These are phyloP conservation scores for Holacanthella duospinosa DNA, from an alignment of 2,888 invertebrate species.

Conservation along the genomic window DNA sequence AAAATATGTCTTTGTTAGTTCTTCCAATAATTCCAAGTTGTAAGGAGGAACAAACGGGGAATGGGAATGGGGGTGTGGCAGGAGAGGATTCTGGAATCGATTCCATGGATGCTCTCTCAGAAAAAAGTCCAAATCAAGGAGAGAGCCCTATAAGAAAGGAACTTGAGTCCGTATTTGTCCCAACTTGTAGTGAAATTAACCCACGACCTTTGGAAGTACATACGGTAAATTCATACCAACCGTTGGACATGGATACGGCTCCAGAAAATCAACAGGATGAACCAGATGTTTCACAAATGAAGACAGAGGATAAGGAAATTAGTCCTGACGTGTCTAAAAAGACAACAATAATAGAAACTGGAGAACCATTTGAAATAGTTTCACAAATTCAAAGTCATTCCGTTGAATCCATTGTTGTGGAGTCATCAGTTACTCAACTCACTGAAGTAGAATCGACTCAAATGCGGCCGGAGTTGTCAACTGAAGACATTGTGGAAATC, in stretches of 20 bases:
- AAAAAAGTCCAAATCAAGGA: slow-evolving; percentile 81
- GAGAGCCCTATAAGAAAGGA: slow-evolving; percentile 50
- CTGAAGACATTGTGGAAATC: background rate
- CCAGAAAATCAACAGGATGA: too few species aligned
- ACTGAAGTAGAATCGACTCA: too few species aligned
- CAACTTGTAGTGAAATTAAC: background rate
- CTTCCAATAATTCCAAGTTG: slow-evolving; percentile 1
- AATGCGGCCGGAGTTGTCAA: background rate
- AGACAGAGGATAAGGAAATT: too few species aligned
- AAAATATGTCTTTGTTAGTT: background rate
- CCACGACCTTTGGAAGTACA: background rate
- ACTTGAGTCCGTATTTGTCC: slow-evolving; percentile 37
- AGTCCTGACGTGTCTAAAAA: too few species aligned
- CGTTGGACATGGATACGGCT: too few species aligned
- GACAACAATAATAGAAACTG: too few species aligned
- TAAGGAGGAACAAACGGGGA: slow-evolving; percentile 11
- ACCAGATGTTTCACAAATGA: too few species aligned
- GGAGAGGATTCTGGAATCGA: slow-evolving; percentile 86
- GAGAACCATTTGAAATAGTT: background rate
- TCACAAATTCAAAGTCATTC: background rate
- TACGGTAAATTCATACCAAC: background rate
- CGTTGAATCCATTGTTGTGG: too few species aligned
- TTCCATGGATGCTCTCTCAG: slow-evolving; percentile 86
- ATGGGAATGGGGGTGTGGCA: slow-evolving; percentile 43
- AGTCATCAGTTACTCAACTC: too few species aligned